These are phyloP conservation scores for Myocastor coypus DNA, from an alignment of 2,113 vertebrate species.

Conservation along the genomic window DNA sequence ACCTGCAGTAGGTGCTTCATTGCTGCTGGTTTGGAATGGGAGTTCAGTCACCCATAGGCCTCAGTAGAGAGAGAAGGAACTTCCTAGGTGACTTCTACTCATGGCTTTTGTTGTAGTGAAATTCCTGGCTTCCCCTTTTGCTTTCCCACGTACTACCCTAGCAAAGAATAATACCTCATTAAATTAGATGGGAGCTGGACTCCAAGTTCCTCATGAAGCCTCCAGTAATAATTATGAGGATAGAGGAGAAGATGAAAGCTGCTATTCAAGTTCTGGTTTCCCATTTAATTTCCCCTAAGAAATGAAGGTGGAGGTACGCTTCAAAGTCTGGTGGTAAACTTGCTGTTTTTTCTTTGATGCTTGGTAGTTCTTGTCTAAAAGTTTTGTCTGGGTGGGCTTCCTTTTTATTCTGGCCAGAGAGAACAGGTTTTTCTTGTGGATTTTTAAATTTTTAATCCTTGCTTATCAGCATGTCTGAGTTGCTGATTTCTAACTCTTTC, in stretches of 20 bases:
- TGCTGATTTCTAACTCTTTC: background rate
- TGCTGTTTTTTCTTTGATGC: background rate
- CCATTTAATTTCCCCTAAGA: background rate
- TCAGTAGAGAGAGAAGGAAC: background rate
- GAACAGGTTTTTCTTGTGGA: background rate
- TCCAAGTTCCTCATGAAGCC: background rate
- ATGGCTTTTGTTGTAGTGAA: background rate
- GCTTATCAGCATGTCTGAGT: background rate
- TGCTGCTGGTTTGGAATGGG: background rate
- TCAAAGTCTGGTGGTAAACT: background rate
- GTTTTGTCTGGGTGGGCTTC: background rate
- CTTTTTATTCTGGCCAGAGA: background rate
- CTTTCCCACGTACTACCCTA: background rate
- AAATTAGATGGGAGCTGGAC: background rate
- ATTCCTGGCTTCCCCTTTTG: background rate
- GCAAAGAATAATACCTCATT: background rate
- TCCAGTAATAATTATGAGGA: background rate
- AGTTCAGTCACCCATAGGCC: background rate
- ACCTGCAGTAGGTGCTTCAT: too few species aligned
- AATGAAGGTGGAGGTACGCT: background rate
- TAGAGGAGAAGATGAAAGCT: background rate
- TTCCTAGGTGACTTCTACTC: background rate
- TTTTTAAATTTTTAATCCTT: background rate
- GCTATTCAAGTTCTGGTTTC: background rate
- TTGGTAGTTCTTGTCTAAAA: slow-evolving; percentile 25